phyloP scores from a whole-genome alignment of 2,113 vertebrate genomes.

The Tragelaphus buxtoni region DNA sequence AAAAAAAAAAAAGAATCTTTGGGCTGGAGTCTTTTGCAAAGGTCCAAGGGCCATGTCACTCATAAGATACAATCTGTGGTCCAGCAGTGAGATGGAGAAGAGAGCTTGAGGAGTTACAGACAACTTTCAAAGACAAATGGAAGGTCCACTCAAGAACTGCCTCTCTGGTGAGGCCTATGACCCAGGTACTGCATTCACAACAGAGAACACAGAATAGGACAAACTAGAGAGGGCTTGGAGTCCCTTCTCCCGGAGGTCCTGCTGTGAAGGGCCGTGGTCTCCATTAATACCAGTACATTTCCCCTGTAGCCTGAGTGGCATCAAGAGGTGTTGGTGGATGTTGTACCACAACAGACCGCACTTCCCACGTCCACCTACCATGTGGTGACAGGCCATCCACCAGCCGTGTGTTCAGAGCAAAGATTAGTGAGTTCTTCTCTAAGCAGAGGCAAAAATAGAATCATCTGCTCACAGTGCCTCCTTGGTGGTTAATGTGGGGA shows the following conservation, averaged over 20 bases:
- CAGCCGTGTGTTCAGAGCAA: not conserved
- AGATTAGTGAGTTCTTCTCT: constrained; percentile 3
- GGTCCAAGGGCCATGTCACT: not conserved
- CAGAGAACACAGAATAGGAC: not conserved
- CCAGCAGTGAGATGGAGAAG: not conserved
- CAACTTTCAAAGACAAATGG: not conserved
- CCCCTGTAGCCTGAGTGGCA: not conserved
- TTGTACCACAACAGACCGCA: not conserved
- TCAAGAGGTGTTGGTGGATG: not conserved
- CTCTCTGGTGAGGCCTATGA: not conserved
- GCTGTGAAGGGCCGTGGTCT: not conserved
- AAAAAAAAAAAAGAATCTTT: not conserved
- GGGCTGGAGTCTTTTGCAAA: not conserved
- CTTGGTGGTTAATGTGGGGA: not conserved
- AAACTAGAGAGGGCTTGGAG: not conserved
- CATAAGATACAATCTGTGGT: no score
- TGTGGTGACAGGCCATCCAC: not conserved
- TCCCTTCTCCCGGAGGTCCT: not conserved
- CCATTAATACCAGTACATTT: not conserved
- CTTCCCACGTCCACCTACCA: not conserved
- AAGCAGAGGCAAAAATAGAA: not conserved
- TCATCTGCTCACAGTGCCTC: not conserved
- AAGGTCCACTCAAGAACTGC: not conserved
- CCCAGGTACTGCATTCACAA: not conserved
- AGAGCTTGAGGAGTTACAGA: not conserved